Evolutionary conservation across 2,113 vertebrate genomes (phyloP).

Genomic region (Perca fluviatilis): DNA sequence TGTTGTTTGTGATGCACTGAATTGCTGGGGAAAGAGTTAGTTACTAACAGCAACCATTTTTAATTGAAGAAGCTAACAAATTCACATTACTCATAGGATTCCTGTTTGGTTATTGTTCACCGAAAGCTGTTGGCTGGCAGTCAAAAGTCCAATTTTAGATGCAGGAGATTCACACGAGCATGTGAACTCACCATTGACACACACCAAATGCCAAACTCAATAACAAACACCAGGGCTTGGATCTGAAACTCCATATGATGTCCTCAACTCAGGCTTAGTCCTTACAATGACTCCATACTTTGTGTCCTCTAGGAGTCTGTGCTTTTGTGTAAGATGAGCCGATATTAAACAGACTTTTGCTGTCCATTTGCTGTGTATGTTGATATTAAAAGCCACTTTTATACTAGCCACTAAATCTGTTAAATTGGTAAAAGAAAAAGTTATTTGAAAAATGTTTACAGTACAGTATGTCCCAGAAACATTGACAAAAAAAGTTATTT

Average conservation of each 20-base stretch:
- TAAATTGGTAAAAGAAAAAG: neutral
- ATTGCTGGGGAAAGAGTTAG: neutral
- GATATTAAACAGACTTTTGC: neutral
- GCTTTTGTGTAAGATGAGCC: slow-evolving; percentile 1
- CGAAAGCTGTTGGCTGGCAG: neutral
- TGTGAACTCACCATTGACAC: neutral
- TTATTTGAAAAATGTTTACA: neutral
- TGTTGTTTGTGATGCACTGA: slow-evolving; percentile 15
- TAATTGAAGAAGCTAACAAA: neutral
- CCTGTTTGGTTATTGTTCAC: neutral
- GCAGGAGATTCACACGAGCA: slow-evolving; percentile 2
- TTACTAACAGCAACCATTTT: slow-evolving; percentile 1
- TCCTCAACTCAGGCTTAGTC: slow-evolving; percentile 40
- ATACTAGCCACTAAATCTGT: neutral
- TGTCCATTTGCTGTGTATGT: neutral
- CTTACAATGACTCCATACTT: neutral
- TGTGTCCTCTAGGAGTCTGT: slow-evolving; percentile 16
- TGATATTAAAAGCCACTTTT: neutral
- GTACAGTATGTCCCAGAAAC: neutral
- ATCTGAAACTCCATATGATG: neutral
- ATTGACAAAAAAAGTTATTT: neutral
- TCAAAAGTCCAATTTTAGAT: neutral
- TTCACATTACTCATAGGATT: neutral
- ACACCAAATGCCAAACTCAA: neutral
- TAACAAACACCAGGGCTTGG: neutral